Percentiles rank a stretch among this genome's conserved stretches.
phyloP scores from a whole-genome alignment of 2,797 vertebrate species.

The Leuciscus waleckii region DNA sequence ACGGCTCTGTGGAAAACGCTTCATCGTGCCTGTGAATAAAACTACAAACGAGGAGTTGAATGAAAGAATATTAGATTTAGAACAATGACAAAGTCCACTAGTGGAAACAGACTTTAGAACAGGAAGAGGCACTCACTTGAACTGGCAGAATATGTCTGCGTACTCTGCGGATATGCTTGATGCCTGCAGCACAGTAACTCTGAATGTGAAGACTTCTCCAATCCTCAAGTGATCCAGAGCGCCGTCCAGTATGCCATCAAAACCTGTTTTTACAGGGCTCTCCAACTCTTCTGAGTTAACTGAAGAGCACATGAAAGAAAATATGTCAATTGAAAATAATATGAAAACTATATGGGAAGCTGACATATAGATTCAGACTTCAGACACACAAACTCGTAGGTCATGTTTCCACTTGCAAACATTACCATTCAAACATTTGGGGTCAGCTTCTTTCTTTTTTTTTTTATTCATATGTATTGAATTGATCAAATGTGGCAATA shows the following conservation, averaged over 20 bases:
- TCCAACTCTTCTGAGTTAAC: slow-evolving; percentile 85
- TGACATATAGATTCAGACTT: neutral
- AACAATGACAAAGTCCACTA: slow-evolving; percentile 13
- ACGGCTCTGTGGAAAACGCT: slow-evolving; percentile 95
- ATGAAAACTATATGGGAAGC: slow-evolving; percentile 11
- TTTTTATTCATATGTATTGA: neutral
- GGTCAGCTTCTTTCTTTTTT: neutral
- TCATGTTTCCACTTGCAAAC: neutral
- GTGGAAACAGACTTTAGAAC: slow-evolving; percentile 7
- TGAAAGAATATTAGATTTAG: neutral
- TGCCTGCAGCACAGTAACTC: slow-evolving; percentile 95
- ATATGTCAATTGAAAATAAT: neutral
- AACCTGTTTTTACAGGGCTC: slow-evolving; percentile 79
- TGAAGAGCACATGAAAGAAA: slow-evolving; percentile 27
- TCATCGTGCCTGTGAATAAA: slow-evolving; percentile 98
- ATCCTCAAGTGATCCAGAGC: slow-evolving; percentile 88
- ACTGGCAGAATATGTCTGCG: slow-evolving; percentile 98
- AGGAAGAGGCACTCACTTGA: slow-evolving; percentile 83
- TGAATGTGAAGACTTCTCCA: slow-evolving; percentile 92
- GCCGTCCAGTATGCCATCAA: slow-evolving; percentile 78
- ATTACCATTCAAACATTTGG: neutral
- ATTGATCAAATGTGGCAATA: neutral
- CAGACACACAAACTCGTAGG: neutral
- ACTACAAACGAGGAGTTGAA: slow-evolving; percentile 71
- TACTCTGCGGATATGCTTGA: slow-evolving; percentile 98